phyloP scores from a whole-genome alignment of 2,113 vertebrate species.

The Leptobrachium leishanense region DNA sequence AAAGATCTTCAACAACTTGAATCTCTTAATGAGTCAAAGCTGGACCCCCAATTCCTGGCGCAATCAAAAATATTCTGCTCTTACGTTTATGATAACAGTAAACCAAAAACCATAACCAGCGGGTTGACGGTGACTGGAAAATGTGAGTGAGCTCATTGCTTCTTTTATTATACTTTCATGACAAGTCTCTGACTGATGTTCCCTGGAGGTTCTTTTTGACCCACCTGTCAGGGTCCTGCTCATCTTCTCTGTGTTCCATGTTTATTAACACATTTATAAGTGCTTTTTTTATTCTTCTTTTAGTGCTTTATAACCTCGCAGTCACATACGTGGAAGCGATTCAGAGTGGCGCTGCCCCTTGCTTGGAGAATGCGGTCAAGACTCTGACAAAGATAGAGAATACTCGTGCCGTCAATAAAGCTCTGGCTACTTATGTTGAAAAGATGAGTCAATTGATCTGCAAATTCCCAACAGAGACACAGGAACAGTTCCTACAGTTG shows the following conservation, averaged over 20 bases:
- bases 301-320: conserved; percentile 9
- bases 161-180: too few relatives aligned
- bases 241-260: too few relatives aligned
- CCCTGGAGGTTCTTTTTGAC: too few relatives aligned
- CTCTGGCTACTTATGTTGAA: conserved; percentile 27
- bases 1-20: conserved; percentile 49
- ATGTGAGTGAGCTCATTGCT: background rate
- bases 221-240: too few relatives aligned
- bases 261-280: too few relatives aligned
- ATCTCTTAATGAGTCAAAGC: conserved; percentile 23
- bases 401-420: conserved; percentile 40
- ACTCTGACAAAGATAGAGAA: conserved; percentile 55
- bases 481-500: conserved; percentile 32
- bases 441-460: conserved; percentile 44
- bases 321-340: conserved; percentile 54
- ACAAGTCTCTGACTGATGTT: too few relatives aligned
- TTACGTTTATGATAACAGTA: conserved; percentile 49
- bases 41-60: conserved; percentile 53
- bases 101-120: conserved; percentile 53
- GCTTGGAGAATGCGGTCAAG: conserved; percentile 57
- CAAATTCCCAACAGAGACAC: conserved; percentile 41
- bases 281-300: too few relatives aligned
- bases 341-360: conserved; percentile 53
- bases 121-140: conserved; percentile 26
- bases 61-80: conserved; percentile 51